These are phyloP conservation scores for Chionoecetes opilio DNA, from an alignment of 1,140 invertebrate species.

Conservation along the genomic window DNA sequence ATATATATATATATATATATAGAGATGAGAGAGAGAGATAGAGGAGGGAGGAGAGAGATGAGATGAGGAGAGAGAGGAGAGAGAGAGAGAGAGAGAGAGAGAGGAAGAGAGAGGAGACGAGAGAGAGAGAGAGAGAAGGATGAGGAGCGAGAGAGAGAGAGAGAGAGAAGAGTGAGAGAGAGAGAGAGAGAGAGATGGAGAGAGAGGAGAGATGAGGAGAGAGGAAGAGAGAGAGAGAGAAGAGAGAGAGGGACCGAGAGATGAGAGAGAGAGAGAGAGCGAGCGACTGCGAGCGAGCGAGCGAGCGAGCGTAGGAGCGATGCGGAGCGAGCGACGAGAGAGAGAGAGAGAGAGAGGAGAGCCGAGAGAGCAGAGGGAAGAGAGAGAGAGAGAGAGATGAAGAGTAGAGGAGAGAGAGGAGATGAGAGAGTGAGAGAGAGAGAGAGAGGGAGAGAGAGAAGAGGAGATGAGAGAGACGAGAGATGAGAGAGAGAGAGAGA, in stretches of 20 bases:
- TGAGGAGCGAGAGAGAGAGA: background rate
- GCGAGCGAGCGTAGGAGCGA: background rate
- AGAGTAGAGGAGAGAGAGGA: background rate
- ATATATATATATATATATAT: background rate
- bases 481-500: background rate
- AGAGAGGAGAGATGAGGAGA: background rate
- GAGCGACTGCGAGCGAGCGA: too few relatives aligned
- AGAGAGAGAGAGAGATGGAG: background rate
- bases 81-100: conserved; percentile 38
- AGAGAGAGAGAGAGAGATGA: background rate
- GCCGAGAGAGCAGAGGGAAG: background rate
- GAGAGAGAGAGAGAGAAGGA: conserved; percentile 36
- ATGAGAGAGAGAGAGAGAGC: background rate
- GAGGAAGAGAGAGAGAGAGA: too few relatives aligned
- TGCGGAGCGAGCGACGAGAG: too few relatives aligned
- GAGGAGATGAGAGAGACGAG: background rate
- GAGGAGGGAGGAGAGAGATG: conserved; percentile 31
- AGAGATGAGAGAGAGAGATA: conserved; percentile 35
- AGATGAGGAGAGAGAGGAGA: conserved; percentile 39
- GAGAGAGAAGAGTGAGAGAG: background rate
- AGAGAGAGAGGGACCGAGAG: background rate
- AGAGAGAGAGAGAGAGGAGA: background rate
- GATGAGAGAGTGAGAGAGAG: background rate
- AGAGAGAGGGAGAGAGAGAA: conserved; percentile 27
- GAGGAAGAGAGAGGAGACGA: background rate